Conservation (phyloP, 2,888 invertebrate genomes). For the Melieria crassipennis region DNA sequence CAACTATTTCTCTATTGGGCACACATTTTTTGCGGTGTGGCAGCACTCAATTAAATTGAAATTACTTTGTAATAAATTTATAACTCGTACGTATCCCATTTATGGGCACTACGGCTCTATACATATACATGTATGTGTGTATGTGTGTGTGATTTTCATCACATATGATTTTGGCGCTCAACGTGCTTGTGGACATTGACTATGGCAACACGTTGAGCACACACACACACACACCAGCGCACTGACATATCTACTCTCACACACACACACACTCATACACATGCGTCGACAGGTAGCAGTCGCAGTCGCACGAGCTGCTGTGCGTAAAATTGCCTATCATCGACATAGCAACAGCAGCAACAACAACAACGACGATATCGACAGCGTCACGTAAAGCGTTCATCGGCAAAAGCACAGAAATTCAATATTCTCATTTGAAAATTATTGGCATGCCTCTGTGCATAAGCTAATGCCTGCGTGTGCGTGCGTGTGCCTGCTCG, state of each 20-base stretch:
- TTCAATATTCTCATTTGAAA: slow-evolving; percentile 19
- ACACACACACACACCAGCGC: background rate
- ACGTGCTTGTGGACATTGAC: background rate
- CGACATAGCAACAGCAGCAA: slow-evolving; percentile 17
- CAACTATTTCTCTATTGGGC: background rate
- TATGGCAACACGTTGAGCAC: background rate
- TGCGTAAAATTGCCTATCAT: slow-evolving; percentile 21
- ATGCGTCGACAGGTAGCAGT: background rate
- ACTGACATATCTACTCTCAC: slow-evolving; percentile 3
- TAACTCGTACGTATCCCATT: background rate
- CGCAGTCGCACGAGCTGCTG: too few relatives aligned
- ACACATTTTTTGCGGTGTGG: background rate
- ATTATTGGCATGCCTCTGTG: slow-evolving; percentile 24
- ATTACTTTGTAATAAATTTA: background rate
- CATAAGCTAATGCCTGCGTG: slow-evolving; percentile 20
- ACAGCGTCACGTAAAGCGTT: background rate
- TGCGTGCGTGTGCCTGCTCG: too few relatives aligned
- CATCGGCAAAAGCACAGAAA: background rate
- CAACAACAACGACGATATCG: background rate
- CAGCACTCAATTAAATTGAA: background rate
- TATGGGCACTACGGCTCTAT: background rate
- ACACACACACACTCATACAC: background rate
- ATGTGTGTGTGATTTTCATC: background rate
- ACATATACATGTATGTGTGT: background rate
- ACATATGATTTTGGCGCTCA: background rate